Evolutionary conservation across 2,888 invertebrate species (phyloP), one percentile per base, ranked within the genome.

Genomic region (Agonopterix subpropinquella): DNA sequence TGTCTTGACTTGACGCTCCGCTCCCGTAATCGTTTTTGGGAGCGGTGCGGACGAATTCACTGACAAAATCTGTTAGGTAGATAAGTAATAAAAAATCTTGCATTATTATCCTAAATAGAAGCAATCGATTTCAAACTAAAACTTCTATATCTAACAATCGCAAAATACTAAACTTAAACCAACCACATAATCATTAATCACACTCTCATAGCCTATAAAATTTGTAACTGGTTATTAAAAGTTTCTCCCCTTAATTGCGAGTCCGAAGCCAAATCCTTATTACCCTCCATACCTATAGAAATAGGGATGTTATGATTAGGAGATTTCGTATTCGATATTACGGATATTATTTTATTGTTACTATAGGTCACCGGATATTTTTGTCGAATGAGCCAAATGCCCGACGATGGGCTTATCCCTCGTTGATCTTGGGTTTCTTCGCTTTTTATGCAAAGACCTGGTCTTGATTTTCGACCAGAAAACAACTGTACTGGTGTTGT

Each of bases 231-330:
- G 77, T 82, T 82, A 81, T 82, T 84, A 82, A 80, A 83, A 82
- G 72, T 84, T 82, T 79, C 64, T 52, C 65, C 77, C 79, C 77
- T 73, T 82, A 81, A 84, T 81, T 80, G 76, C 70, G 69, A 68
- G 70, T 75, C 69, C 65, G 28, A 67, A 70, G 65, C 73, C 64
- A 70, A 78, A 80, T 78, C 78, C 80, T 71, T 79, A 75, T 75
- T 74, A 73, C 64, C 63, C 13, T 7, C 42, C 8, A 11, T 42
- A 13, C 13, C 2, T n/a, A 9, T n/a, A 39, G 39, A 39, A 39
- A 39, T n/a, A 39, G n/a, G 10, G 10, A 39, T n/a, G 10, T 39
- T 10, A 39, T 9, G 9, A 39, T 4, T n/a, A 39, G 10, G 9
- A n/a, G 39, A n/a, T 39, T 18, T 39, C 10, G n/a, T n/a, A 39